Conservation (phyloP, 2,113 vertebrate genomes). For the Nothoprocta pentlandii region DNA sequence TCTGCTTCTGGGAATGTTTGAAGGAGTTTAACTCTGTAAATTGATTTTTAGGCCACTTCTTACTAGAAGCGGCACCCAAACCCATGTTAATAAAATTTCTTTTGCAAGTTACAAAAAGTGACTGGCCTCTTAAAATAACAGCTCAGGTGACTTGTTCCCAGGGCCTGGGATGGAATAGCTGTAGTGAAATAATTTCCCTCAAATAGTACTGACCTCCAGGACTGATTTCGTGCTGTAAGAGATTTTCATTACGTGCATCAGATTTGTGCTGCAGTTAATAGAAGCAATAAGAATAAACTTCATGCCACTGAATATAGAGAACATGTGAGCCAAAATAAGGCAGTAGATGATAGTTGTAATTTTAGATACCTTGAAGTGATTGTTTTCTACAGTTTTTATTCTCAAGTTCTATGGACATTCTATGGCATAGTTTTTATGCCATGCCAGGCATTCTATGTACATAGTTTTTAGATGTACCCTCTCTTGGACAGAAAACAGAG, state of each 20-base stretch:
- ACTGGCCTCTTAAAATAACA: rapidly evolving
- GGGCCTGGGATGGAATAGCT: neutral
- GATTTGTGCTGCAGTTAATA: neutral
- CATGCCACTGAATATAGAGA: neutral
- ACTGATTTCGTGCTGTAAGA: rapidly evolving
- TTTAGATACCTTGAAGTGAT: neutral
- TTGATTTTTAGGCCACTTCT: rapidly evolving
- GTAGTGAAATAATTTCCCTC: neutral
- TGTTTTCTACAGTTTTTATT: neutral
- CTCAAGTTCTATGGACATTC: neutral
- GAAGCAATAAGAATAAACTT: rapidly evolving
- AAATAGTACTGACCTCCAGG: rapidly evolving
- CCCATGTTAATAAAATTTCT: neutral
- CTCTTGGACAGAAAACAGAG: neutral
- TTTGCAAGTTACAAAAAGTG: neutral
- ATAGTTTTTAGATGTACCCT: neutral
- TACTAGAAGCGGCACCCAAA: neutral
- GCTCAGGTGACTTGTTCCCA: neutral
- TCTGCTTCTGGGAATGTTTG: neutral
- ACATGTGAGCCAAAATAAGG: rapidly evolving
- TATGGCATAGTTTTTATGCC: too few relatives aligned
- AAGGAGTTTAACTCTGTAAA: neutral
- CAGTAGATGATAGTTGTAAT: neutral
- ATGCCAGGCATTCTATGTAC: neutral
- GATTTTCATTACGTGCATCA: rapidly evolving